phyloP scores from a whole-genome alignment of 2,888 invertebrate genomes.

The Andrena dorsata region DNA sequence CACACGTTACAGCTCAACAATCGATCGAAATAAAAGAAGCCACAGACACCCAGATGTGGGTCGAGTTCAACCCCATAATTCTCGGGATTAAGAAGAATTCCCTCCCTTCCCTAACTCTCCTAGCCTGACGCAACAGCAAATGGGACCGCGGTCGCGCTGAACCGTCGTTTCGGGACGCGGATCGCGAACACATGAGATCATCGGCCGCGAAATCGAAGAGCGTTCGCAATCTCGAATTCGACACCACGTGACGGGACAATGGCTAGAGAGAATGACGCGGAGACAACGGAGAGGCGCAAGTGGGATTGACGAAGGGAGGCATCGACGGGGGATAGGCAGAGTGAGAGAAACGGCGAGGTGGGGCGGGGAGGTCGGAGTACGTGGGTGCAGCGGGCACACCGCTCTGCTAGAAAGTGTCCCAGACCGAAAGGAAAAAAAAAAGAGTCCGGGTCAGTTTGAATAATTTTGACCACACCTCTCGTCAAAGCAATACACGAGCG shows the following conservation, averaged over 20 bases:
- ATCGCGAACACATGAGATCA: constrained; percentile 62
- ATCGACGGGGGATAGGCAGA: constrained; percentile 4
- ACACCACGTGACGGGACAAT: constrained; percentile 68
- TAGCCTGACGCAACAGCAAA: constrained; percentile 11
- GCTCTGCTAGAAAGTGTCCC: constrained; percentile 82
- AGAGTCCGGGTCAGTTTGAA: constrained; percentile 85
- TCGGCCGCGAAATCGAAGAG: constrained; percentile 63
- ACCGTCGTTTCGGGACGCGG: background rate
- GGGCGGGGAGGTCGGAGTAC: constrained; percentile 55
- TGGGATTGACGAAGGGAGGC: constrained; percentile 15
- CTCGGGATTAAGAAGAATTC: background rate
- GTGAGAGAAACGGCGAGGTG: constrained; percentile 28
- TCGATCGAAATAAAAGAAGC: background rate
- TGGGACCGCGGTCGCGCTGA: background rate
- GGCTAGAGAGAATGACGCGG: constrained; percentile 62
- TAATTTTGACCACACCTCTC: constrained; percentile 85
- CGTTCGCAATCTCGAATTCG: constrained; percentile 69
- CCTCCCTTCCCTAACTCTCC: background rate
- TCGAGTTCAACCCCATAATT: background rate
- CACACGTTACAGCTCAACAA: background rate
- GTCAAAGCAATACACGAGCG: constrained; percentile 83
- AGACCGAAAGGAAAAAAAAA: constrained; percentile 77
- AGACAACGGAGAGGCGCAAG: constrained; percentile 37
- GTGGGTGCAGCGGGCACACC: constrained; percentile 80
- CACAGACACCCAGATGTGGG: background rate